Percentiles rank a stretch among this genome's conserved stretches.
Conservation (phyloP, 2,888 invertebrate species). For the Hermaeophaga mercurialis region DNA sequence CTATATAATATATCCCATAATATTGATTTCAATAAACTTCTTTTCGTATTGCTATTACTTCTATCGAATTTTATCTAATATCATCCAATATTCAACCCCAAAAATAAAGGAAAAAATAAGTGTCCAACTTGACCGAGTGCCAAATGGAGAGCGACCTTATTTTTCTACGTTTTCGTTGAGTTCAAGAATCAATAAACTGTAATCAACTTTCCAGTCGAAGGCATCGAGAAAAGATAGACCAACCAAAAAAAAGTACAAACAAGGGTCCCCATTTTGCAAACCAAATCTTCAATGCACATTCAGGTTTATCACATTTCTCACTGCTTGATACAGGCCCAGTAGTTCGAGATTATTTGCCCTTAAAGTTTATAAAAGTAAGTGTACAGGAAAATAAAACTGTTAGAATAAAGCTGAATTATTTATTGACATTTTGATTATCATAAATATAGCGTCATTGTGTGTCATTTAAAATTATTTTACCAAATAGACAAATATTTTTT, state of each 20-base stretch:
- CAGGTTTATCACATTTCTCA: neutral
- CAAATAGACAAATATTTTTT: too few species aligned
- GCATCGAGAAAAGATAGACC: neutral
- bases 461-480: too few species aligned
- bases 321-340: neutral
- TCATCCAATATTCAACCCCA: neutral
- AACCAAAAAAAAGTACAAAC: neutral
- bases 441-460: too few species aligned
- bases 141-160: constrained; percentile 17
- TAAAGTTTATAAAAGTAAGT: too few species aligned
- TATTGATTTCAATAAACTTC: too few species aligned
- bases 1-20: too few species aligned
- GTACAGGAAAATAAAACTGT: too few species aligned
- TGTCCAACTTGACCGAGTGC: constrained; percentile 7
- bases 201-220: constrained; percentile 7
- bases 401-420: too few species aligned
- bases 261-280: too few species aligned
- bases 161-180: constrained; percentile 2
- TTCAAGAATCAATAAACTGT: constrained; percentile 3
- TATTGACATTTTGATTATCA: too few species aligned
- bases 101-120: constrained; percentile 4
- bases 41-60: too few species aligned
- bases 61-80: neutral
- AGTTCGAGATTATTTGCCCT: too few species aligned
- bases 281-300: neutral